phyloP scores from a whole-genome alignment of 2,113 vertebrate species.

The Burhinus bistriatus region DNA sequence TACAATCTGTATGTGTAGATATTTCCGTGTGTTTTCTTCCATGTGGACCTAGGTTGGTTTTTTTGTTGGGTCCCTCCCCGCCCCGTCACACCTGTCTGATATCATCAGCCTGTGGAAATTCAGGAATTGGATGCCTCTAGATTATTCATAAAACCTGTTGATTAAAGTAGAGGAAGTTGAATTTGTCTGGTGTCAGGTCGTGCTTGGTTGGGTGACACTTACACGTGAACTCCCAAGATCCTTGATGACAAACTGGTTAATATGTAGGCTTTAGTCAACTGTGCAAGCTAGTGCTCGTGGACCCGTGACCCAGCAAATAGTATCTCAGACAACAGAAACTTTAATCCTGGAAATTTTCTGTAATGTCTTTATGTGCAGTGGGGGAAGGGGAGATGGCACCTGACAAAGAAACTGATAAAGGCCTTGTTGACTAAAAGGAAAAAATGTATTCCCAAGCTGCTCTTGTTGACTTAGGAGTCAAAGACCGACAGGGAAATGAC shows the following conservation, averaged over 20 bases:
- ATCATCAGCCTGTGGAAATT: neutral
- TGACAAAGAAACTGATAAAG: neutral
- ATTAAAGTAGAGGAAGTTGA: neutral
- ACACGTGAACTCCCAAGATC: neutral
- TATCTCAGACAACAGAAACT: neutral
- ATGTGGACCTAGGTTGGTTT: neutral
- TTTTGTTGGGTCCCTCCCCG: too few species aligned
- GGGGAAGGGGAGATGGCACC: neutral
- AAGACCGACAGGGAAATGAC: neutral
- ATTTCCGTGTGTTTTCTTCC: neutral
- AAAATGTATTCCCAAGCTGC: neutral
- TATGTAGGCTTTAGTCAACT: neutral
- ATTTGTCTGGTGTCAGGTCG: neutral
- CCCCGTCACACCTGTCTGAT: neutral
- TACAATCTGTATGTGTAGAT: neutral
- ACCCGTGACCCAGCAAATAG: neutral
- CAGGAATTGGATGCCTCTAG: neutral
- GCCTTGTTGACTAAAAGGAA: neutral
- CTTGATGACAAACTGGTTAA: conserved; percentile 16
- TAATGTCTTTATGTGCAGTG: neutral
- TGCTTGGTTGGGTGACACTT: neutral
- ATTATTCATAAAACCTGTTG: neutral
- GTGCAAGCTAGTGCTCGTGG: neutral
- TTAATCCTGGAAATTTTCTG: neutral
- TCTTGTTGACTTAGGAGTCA: neutral